These are phyloP conservation scores for Passer montanus DNA, from an alignment of 2,113 vertebrate genomes.

Conservation along the genomic window DNA sequence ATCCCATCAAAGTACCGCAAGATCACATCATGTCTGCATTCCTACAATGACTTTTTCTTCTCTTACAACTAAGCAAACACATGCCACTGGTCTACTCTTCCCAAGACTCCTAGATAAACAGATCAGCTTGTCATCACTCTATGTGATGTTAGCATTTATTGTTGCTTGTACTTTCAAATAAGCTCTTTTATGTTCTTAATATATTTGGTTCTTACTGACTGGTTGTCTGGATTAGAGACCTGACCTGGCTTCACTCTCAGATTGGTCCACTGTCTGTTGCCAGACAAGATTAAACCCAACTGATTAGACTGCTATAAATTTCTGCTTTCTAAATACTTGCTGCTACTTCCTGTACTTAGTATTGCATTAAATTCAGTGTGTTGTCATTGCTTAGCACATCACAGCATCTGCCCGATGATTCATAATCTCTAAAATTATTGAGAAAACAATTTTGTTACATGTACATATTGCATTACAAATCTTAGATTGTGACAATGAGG, in stretches of 20 bases:
- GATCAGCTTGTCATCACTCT: background rate
- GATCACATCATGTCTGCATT: background rate
- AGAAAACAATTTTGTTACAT: background rate
- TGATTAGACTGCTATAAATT: background rate
- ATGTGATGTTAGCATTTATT: background rate
- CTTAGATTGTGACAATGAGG: background rate
- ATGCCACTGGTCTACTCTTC: background rate
- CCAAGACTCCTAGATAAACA: background rate
- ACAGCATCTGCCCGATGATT: background rate
- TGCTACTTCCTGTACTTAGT: background rate
- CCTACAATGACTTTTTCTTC: background rate
- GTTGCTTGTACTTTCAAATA: background rate
- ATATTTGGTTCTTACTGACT: background rate
- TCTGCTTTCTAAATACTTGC: background rate
- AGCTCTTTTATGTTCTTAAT: background rate
- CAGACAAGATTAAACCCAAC: background rate
- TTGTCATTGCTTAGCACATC: background rate
- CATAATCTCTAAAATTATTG: background rate
- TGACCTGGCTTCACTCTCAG: background rate
- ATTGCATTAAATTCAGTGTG: background rate
- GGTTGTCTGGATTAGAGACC: background rate
- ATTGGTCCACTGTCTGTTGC: background rate
- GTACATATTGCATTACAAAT: background rate
- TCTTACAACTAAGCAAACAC: background rate
- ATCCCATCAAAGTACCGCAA: background rate